phyloP scores from a whole-genome alignment of 2,113 vertebrate genomes.

The Semnopithecus entellus region DNA sequence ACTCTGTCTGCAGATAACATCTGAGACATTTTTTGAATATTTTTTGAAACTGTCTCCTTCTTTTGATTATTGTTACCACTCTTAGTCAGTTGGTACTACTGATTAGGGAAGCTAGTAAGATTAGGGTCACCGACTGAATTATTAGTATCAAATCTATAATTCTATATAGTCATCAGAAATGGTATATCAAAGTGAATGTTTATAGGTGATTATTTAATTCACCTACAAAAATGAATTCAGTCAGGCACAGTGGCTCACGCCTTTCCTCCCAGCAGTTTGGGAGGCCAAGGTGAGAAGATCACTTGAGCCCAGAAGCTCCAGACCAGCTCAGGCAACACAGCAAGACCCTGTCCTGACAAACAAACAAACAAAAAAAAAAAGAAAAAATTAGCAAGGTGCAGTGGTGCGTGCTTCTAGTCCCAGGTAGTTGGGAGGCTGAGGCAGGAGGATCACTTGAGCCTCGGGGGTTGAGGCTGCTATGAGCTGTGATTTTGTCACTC shows the following conservation, averaged over 20 bases:
- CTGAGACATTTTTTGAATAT: background rate
- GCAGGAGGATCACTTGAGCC: too few species aligned
- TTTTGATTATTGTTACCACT: background rate
- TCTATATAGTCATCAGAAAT: background rate
- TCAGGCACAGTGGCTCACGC: background rate
- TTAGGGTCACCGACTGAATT: background rate
- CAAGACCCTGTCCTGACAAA: too few species aligned
- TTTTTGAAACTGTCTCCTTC: background rate
- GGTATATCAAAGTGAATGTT: background rate
- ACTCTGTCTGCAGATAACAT: background rate
- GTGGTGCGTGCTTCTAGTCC: too few species aligned
- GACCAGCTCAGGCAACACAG: too few species aligned
- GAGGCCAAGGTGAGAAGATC: too few species aligned
- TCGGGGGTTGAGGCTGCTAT: too few species aligned
- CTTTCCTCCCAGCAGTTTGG: too few species aligned
- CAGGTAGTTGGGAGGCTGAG: too few species aligned
- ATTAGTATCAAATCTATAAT: background rate
- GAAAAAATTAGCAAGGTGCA: too few species aligned
- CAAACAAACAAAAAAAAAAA: too few species aligned
- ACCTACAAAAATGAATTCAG: background rate
- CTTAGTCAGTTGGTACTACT: background rate
- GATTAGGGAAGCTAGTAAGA: background rate
- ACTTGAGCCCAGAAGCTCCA: too few species aligned
- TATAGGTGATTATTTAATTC: background rate
- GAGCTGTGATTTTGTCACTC: too few species aligned